Conservation (phyloP, 2,113 vertebrate species). For the Ceuthmochares aereus region DNA sequence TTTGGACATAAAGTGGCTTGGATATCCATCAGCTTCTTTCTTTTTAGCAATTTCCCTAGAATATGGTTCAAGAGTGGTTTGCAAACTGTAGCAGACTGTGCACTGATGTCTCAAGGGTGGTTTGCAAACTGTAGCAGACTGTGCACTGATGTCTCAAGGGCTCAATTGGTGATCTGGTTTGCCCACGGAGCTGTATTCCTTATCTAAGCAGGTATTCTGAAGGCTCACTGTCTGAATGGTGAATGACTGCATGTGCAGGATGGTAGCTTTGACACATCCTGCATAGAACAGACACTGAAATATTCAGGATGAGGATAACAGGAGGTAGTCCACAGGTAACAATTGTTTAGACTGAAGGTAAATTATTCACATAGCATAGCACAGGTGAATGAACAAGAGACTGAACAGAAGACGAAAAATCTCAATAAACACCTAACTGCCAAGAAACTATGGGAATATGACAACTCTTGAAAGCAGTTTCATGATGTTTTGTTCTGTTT, state of each 20-base stretch:
- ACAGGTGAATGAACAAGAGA: not conserved
- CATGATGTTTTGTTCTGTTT: not conserved
- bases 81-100: not conserved
- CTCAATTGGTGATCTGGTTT: fast-evolving
- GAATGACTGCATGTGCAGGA: no score
- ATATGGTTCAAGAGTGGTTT: not conserved
- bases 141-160: not conserved
- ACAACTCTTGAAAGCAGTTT: not conserved
- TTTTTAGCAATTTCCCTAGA: not conserved
- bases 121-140: not conserved
- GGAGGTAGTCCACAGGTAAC: not conserved
- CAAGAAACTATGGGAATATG: not conserved
- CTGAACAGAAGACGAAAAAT: not conserved
- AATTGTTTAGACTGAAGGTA: not conserved
- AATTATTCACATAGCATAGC: fast-evolving
- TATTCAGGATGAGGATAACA: not conserved
- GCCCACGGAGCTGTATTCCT: not conserved
- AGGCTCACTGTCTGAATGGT: not conserved
- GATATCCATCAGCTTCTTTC: not conserved
- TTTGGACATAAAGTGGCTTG: not conserved
- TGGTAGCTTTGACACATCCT: not conserved
- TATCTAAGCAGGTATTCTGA: not conserved
- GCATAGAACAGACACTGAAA: not conserved
- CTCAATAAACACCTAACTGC: not conserved
- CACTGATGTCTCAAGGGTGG: not conserved